Percentiles rank a stretch among this genome's conserved stretches.
These are phyloP conservation scores for Thyatira batis DNA, from an alignment of 2,888 invertebrate species.

Conservation along the genomic window DNA sequence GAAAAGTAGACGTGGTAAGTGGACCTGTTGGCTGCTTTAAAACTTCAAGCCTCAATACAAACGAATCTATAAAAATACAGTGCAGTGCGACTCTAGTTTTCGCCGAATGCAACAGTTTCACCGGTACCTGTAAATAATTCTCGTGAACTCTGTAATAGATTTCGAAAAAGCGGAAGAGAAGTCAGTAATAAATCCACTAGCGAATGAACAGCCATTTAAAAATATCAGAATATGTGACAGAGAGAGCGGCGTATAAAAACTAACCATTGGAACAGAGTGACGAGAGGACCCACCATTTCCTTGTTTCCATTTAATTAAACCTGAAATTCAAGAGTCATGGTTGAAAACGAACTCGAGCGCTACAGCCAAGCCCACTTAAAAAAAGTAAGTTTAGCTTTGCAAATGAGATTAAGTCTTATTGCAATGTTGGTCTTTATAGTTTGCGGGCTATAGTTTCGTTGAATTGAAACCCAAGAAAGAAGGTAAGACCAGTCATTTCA, in stretches of 20 bases:
- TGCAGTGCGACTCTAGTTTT: constrained; percentile 31
- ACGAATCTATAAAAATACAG: constrained; percentile 29
- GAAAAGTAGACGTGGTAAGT: not conserved
- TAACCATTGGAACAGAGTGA: constrained; percentile 59
- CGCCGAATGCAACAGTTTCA: constrained; percentile 51
- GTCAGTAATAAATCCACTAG: constrained; percentile 60
- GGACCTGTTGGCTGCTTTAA: too few species aligned
- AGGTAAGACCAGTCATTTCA: too few species aligned
- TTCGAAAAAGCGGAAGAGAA: constrained; percentile 64
- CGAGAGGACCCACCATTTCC: constrained; percentile 63
- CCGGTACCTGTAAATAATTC: constrained; percentile 63
- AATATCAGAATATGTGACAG: constrained; percentile 46
- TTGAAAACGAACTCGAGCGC: constrained; percentile 40
- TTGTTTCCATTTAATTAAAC: constrained; percentile 80
- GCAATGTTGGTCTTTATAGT: constrained; percentile 41
- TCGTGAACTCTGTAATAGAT: constrained; percentile 63
- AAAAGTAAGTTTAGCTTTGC: constrained; percentile 59
- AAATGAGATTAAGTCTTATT: constrained; percentile 64
- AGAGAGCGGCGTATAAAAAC: constrained; percentile 46
- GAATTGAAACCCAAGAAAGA: constrained; percentile 5
- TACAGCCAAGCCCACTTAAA: constrained; percentile 49
- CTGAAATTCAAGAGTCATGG: constrained; percentile 65
- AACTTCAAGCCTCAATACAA: not conserved
- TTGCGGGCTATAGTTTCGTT: constrained; percentile 15
- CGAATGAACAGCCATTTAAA: constrained; percentile 51